Conservation (phyloP, 2,797 vertebrate genomes). For the Erethizon dorsatum region DNA sequence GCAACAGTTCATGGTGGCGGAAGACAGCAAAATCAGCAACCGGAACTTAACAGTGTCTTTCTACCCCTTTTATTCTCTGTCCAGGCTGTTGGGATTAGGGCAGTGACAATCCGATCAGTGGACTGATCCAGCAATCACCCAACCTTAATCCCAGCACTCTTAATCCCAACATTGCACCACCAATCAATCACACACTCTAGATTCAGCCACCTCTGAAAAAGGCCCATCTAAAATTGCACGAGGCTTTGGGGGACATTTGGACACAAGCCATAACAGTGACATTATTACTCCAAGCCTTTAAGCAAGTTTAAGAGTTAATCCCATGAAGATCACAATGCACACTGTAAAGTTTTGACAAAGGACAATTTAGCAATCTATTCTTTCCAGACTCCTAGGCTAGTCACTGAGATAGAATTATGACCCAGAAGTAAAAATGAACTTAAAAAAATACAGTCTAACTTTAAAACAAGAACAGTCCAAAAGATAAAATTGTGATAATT, state of each 20-base stretch:
- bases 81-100: background rate
- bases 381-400: background rate
- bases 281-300: background rate
- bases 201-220: background rate
- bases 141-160: background rate
- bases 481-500: constrained; percentile 44
- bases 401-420: constrained; percentile 61
- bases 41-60: background rate
- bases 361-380: background rate
- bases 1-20: background rate
- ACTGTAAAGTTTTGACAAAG: constrained; percentile 44
- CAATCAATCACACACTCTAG: background rate
- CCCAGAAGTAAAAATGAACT: constrained; percentile 55
- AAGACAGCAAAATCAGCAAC: background rate
- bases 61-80: background rate
- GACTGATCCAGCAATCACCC: background rate
- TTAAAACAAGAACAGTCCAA: constrained; percentile 44
- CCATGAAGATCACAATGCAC: background rate
- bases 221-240: background rate
- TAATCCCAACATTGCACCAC: background rate
- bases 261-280: background rate
- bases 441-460: background rate
- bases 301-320: background rate
- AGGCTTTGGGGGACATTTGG: background rate
- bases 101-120: background rate